Evolutionary conservation across 1,140 invertebrate genomes (phyloP).

Genomic region (Brachionus manjavacas): DNA sequence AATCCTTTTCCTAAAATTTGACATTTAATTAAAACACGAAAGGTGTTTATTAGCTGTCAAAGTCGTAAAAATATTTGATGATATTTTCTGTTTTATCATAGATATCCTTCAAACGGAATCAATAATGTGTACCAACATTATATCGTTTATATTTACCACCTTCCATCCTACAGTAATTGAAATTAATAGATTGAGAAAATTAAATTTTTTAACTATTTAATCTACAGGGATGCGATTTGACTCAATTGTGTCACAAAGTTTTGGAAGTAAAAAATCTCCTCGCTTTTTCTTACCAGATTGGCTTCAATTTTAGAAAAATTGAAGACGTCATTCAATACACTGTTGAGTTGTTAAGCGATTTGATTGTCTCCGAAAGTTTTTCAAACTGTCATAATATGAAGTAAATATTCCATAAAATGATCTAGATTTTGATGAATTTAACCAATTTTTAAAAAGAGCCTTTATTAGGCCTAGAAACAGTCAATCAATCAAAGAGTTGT

Average conservation of each 20-base stretch:
- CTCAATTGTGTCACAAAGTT: background rate
- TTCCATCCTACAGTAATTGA: background rate
- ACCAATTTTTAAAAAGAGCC: background rate
- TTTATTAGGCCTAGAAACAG: background rate
- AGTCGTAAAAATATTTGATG: background rate
- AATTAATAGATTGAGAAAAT: background rate
- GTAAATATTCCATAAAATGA: background rate
- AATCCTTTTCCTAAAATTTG: background rate
- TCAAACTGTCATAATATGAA: background rate
- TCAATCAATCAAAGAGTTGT: background rate
- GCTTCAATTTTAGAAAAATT: background rate
- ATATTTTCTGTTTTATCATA: background rate
- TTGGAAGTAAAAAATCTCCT: background rate
- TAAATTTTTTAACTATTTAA: background rate
- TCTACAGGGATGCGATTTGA: background rate
- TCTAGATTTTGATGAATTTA: background rate
- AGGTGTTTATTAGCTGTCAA: background rate
- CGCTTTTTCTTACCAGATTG: background rate
- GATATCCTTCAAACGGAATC: background rate
- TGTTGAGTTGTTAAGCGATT: background rate
- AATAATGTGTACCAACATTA: slow-evolving; percentile 5
- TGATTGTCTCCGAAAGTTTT: background rate
- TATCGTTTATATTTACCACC: background rate
- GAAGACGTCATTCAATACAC: background rate
- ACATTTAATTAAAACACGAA: background rate